These are phyloP conservation scores for Periparus ater DNA, from an alignment of 2,797 vertebrate genomes.

Conservation along the genomic window DNA sequence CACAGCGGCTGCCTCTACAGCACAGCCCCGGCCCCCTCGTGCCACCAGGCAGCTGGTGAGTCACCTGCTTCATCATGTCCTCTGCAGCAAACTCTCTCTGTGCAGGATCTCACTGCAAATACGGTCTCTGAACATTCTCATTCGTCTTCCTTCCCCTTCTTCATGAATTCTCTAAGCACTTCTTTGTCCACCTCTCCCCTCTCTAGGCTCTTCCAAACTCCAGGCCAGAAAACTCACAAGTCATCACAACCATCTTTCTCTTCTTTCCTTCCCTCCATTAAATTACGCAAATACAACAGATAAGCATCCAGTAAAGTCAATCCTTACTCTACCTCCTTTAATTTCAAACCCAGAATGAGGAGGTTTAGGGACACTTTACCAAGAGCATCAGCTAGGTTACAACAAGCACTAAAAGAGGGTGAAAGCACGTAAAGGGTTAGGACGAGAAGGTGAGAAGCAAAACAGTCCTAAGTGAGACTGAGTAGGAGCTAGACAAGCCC, in stretches of 20 bases:
- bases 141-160: neutral
- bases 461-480: neutral
- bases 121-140: neutral
- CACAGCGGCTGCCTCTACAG: neutral
- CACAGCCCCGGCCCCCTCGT: neutral
- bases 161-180: neutral
- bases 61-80: neutral
- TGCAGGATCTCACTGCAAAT: neutral
- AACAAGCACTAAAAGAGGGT: neutral
- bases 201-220: neutral
- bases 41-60: neutral
- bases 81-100: neutral
- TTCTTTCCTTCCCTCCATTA: neutral
- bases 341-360: neutral
- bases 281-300: rapidly evolving
- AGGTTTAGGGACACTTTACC: neutral
- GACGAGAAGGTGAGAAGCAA: neutral
- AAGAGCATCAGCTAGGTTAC: neutral
- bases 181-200: no score
- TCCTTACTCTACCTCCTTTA: neutral
- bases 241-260: neutral
- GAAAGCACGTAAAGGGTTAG: neutral
- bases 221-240: neutral
- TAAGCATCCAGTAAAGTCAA: neutral
- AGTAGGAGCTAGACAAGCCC: neutral